Evolutionary conservation across 2,113 vertebrate genomes (phyloP), one percentile per base, ranked within the genome.

Genomic region (Urocolius indicus): DNA sequence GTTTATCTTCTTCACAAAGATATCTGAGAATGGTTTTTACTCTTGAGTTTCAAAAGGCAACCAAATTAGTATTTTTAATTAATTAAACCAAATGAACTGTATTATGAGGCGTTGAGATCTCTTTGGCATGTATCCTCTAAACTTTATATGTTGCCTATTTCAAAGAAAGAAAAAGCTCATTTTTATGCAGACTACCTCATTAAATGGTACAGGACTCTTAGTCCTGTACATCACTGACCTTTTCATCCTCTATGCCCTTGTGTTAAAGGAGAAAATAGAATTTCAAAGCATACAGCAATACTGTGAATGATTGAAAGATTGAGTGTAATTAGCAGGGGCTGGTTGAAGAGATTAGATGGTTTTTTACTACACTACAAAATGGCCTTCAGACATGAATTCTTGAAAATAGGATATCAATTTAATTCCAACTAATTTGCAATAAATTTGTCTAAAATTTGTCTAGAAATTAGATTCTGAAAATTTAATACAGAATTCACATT

Each of bases 181-280:
- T 92, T 91, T 90, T 84, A 87, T 89, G 80, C 11, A 11, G 13
- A 92, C 41, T 73, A 38, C 21, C 38, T 96, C 69, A 95, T 96
- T 94, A 94, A 95, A 86, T 46, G 16, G 2, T 83, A 80, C 46
- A 65, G n/a, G n/a, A n/a, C n/a, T n/a, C 27, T 94, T 73, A 46
- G 26, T 87, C 18, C 29, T 90, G 11, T 82, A 76, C 82, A 61
- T 63, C 38, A 77, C 22, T 12, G 21, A 80, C 62, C 45, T 96
- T 76, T 89, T 63, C 30, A 77, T 90, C 36, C 69, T 90, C 69
- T 57, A 71, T 77, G 45, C 22, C 59, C 63, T 83, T 58, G 2
- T 30, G 51, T 59, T 74, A 89, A 91, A 92, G 46, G 11, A 74
- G 23, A 76, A 49, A 13, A 54, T 24, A 84, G 69, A 59, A 36